Base-by-base conservation (phyloP, 1,140 invertebrate species). In the Drusus annulatus region DNA sequence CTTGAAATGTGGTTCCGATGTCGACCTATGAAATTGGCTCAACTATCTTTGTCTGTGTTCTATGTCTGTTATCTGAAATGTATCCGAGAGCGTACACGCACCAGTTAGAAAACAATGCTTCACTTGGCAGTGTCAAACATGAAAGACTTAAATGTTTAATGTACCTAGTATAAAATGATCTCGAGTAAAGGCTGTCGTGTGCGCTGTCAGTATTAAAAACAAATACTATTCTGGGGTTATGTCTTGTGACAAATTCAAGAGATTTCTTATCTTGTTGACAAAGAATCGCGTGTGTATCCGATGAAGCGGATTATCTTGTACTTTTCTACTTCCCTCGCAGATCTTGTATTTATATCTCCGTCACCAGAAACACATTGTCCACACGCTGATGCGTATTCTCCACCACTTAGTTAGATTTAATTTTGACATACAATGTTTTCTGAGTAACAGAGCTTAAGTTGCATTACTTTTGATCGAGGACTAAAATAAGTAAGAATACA, bases 271-370 rank as follows among this genome's bases (percentile, higher is more conserved):
- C 25, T 60, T 76, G 73, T 76, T 60, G 51, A 76, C 17, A 58
- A 76, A 60, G 21, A 76, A 36, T 45, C 73, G 52, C 73, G 73
- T 60, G 73, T 52, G 73, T 76, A 73, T 25, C 50, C 69, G 23
- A 54, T 52, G 54, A 7, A 28, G 69, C 50, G 69, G 21, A 28
- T 17, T 36, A 60, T 25, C 73, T 73, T 73, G 69, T 73, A 52
- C 21, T 51, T 73, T 54, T 73, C 10, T 25, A 28, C 23, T 73
- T 54, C 23, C 51, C 19, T 25, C 23, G 1, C 23, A 17, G 23
- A 3, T 52, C 17, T 23, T 54, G 68, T 54, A 15, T 4, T 25
- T 73, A n/a, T 23, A 13, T 25, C 16, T 54, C 50, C 65, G n/a
- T 17, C 6, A 52, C 23, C 17, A 73, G 69, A 69, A 69, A 69